Evolutionary conservation across 2,888 invertebrate genomes (phyloP).

Genomic region (Limnephilus marmoratus): DNA sequence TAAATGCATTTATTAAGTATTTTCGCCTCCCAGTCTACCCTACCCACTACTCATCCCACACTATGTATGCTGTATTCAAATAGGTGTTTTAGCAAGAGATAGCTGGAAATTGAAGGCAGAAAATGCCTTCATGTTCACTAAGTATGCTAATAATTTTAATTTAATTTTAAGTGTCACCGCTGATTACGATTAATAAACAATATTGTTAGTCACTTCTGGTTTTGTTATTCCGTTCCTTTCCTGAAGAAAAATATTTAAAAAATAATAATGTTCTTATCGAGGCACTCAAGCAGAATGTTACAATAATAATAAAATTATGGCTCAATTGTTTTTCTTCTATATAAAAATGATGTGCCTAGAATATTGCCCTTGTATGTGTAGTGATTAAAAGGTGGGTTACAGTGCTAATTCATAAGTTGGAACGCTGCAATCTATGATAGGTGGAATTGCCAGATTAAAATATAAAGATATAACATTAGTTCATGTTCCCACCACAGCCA

Average conservation of each 20-base stretch:
- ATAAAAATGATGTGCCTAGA: background rate
- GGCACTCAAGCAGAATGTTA: too few relatives aligned
- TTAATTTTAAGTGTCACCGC: conserved; percentile 58
- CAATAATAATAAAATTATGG: too few relatives aligned
- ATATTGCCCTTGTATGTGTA: background rate
- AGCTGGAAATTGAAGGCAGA: conserved; percentile 30
- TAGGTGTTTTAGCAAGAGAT: conserved; percentile 51
- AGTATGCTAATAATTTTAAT: conserved; percentile 55
- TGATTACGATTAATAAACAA: conserved; percentile 56
- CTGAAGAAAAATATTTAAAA: background rate
- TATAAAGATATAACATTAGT: too few relatives aligned
- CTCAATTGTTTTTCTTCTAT: too few relatives aligned
- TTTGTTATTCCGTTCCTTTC: background rate
- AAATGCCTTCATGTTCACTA: conserved; percentile 42
- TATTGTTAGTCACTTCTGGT: conserved; percentile 40
- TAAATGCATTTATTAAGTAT: conserved; percentile 68
- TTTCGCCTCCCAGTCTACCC: conserved; percentile 24
- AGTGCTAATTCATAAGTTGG: too few relatives aligned
- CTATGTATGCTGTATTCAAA: conserved; percentile 22
- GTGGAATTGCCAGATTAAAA: too few relatives aligned
- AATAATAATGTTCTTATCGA: too few relatives aligned
- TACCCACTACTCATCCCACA: background rate
- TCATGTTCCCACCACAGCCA: too few relatives aligned
- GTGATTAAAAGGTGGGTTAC: too few relatives aligned
- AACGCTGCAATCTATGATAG: too few relatives aligned